Evolutionary conservation across 2,888 invertebrate genomes (phyloP).

Genomic region (Phytoseiulus persimilis): DNA sequence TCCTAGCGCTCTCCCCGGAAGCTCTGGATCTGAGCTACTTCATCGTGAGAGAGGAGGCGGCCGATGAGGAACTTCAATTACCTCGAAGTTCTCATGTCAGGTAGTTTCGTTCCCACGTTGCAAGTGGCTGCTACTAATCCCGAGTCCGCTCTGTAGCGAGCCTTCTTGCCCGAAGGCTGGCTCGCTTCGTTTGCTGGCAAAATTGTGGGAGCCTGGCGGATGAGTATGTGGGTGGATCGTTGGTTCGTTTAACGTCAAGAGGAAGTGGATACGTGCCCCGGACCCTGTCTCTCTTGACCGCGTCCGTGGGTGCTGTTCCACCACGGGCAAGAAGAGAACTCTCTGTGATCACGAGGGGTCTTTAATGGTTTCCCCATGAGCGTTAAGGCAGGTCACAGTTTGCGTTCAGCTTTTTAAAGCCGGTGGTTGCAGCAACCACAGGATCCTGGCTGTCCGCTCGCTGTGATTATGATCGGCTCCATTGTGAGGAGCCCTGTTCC

Average conservation of each 20-base stretch:
- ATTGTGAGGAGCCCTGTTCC: background rate
- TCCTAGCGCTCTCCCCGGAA: background rate
- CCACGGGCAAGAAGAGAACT: background rate
- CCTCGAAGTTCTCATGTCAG: background rate
- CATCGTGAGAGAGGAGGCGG: background rate
- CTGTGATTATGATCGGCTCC: background rate
- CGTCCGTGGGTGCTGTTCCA: background rate
- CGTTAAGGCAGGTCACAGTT: background rate
- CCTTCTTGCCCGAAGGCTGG: background rate
- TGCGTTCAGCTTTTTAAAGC: background rate
- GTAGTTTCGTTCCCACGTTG: background rate
- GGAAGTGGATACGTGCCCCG: background rate
- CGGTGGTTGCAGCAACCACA: background rate
- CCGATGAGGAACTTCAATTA: background rate
- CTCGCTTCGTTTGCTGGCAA: background rate
- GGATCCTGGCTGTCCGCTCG: background rate
- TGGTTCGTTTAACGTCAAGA: constrained; percentile 5
- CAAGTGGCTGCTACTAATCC: background rate
- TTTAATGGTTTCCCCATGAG: background rate
- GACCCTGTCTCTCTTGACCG: background rate
- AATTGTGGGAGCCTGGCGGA: background rate
- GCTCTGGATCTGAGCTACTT: background rate
- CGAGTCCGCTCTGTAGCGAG: background rate
- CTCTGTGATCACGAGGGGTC: background rate
- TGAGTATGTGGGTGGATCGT: background rate